Percentiles rank a stretch among this genome's conserved stretches.
phyloP scores from a whole-genome alignment of 2,113 vertebrate genomes.

The Psammodynastes pulverulentus region DNA sequence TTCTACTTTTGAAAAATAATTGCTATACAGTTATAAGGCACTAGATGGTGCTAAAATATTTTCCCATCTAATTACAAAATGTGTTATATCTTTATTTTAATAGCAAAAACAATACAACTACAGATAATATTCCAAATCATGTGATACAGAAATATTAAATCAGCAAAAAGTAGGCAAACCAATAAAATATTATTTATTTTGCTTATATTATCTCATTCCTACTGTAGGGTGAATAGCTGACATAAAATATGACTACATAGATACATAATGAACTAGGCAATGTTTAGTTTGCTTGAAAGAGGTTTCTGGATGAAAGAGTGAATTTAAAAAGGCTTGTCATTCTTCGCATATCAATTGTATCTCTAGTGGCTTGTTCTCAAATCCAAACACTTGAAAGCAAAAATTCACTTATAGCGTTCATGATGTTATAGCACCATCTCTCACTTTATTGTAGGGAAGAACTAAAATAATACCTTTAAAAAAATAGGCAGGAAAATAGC shows the following conservation, averaged over 20 bases:
- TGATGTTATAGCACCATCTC: neutral
- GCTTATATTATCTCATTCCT: neutral
- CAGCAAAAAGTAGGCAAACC: neutral
- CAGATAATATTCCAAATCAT: neutral
- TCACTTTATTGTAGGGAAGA: neutral
- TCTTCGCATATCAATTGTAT: neutral
- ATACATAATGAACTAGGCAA: neutral
- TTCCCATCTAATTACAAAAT: neutral
- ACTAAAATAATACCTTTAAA: neutral
- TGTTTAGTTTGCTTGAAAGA: neutral
- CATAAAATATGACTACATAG: neutral
- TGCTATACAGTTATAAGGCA: neutral
- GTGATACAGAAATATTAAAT: neutral
- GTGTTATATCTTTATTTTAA: neutral
- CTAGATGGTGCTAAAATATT: slow-evolving; percentile 48
- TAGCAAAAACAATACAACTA: neutral
- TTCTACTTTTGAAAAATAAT: neutral
- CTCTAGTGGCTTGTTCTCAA: neutral
- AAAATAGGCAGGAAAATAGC: neutral
- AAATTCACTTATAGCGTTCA: neutral
- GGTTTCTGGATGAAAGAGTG: neutral
- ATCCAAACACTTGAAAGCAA: neutral
- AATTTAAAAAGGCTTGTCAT: neutral
- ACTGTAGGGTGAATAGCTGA: neutral
- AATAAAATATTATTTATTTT: neutral